Conservation (phyloP, 2,113 vertebrate genomes). For the Euleptes europaea region DNA sequence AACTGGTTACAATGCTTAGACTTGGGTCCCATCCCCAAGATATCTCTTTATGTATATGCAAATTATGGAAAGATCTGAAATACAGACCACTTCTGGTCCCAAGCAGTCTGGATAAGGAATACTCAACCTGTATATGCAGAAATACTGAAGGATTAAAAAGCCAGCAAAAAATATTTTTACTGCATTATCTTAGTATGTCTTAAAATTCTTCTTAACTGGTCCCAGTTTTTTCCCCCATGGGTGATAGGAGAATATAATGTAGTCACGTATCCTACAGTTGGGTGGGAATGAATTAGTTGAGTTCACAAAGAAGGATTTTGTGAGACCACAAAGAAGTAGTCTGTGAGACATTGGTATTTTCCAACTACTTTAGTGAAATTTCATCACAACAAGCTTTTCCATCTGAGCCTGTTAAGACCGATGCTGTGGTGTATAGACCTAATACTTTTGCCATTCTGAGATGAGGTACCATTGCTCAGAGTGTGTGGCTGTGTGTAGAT, state of each 20-base stretch:
- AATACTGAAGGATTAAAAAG: background rate
- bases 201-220: background rate
- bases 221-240: background rate
- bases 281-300: too few species aligned
- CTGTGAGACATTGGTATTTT: background rate
- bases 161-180: background rate
- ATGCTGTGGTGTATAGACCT: too few species aligned
- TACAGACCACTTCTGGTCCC: too few species aligned
- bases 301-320: background rate
- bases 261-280: too few species aligned
- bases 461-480: too few species aligned
- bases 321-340: background rate
- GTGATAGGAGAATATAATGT: background rate
- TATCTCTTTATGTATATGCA: too few species aligned
- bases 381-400: background rate
- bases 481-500: background rate
- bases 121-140: too few species aligned
- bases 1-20: too few species aligned
- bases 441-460: background rate
- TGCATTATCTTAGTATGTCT: background rate
- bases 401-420: background rate
- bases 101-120: too few species aligned
- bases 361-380: background rate
- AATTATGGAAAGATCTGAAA: too few species aligned
- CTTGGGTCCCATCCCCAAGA: too few species aligned